Conservation (phyloP, 2,888 invertebrate genomes). For the Nomada flava region DNA sequence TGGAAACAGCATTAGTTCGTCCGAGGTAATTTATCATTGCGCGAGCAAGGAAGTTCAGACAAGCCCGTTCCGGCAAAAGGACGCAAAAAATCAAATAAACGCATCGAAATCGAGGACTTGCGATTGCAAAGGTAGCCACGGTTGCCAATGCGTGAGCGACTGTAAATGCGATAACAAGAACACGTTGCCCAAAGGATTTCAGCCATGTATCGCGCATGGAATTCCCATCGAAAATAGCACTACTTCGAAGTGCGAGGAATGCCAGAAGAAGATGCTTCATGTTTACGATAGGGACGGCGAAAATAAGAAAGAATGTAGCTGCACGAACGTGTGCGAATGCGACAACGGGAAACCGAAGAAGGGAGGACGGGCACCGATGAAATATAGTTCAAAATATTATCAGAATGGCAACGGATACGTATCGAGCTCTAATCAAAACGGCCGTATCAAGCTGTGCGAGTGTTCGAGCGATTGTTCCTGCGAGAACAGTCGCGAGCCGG, state of each 20-base stretch:
- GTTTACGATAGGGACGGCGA: conserved; percentile 18
- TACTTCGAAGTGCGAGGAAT: conserved; percentile 41
- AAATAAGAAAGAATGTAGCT: conserved; percentile 22
- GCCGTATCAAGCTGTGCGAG: conserved; percentile 46
- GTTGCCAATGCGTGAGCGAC: conserved; percentile 29
- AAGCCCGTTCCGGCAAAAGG: conserved; percentile 72
- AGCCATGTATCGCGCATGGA: conserved; percentile 41
- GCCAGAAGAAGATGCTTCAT: conserved; percentile 47
- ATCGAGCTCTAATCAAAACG: conserved; percentile 45
- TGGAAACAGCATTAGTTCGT: conserved; percentile 23
- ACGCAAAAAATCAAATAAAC: conserved; percentile 80
- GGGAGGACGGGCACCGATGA: conserved; percentile 8
- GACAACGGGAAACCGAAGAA: conserved; percentile 32
- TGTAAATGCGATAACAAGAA: conserved; percentile 42
- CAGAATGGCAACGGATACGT: conserved; percentile 24
- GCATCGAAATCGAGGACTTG: conserved; percentile 75
- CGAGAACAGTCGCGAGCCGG: conserved; percentile 53
- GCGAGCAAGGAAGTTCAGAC: conserved; percentile 28
- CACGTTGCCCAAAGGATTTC: conserved; percentile 40
- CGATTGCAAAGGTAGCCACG: conserved; percentile 28
- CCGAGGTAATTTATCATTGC: conserved; percentile 24
- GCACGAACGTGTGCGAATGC: conserved; percentile 36
- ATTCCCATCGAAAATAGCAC: neutral
- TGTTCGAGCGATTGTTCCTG: conserved; percentile 67
- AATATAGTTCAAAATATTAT: conserved; percentile 30